These are phyloP conservation scores for Phainopepla nitens DNA, from an alignment of 2,113 vertebrate species.

Conservation along the genomic window DNA sequence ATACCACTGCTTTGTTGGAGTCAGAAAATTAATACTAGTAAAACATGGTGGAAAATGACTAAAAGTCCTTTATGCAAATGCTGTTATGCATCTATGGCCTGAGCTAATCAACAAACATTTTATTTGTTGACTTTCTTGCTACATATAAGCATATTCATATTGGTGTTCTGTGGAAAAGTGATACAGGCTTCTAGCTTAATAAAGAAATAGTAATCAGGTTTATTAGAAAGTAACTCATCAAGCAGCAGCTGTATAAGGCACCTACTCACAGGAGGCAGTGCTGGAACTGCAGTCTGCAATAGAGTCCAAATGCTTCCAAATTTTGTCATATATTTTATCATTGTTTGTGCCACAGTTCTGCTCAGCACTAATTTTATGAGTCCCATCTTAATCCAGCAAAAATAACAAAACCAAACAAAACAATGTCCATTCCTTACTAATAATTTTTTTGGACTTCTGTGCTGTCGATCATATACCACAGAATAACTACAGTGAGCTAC, in stretches of 20 bases:
- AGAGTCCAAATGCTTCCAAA: neutral
- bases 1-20: neutral
- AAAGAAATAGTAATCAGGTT: neutral
- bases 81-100: neutral
- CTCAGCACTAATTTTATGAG: neutral
- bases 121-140: neutral
- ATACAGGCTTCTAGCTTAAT: neutral
- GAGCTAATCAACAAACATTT: too few species aligned
- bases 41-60: neutral
- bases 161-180: neutral
- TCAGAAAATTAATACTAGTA: neutral
- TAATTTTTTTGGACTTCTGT: neutral
- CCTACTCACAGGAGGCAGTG: neutral
- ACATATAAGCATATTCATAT: neutral
- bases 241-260: neutral
- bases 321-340: neutral
- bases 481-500: neutral
- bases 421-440: neutral
- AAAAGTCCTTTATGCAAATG: neutral
- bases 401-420: neutral
- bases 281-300: neutral
- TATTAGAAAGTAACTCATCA: neutral
- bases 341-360: neutral
- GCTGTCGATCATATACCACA: rapidly evolving
- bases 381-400: neutral